Base-by-base conservation (phyloP, 1,140 invertebrate genomes). In the Atta cephalotes region DNA sequence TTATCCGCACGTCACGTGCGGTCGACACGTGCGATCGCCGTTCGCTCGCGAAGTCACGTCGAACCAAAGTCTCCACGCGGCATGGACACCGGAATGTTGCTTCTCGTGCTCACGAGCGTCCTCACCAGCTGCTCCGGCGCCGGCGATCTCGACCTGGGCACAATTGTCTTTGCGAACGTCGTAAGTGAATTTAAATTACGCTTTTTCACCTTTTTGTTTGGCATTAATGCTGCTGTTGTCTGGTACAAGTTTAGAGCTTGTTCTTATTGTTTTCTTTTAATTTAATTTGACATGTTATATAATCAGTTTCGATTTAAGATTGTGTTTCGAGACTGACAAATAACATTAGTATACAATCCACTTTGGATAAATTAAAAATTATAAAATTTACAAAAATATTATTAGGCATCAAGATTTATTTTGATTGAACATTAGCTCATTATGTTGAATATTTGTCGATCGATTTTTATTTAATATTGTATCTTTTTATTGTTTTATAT, bases 111-210 rank as follows among this genome's bases (percentile, higher is more conserved):
- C 14, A 3, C 65, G 9, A 66, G 56, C 28, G 5, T 68, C 84
- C 18, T 84, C 31, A 12, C 86, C 10, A 82, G 56, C n/a, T 71
- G 84, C 18, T 90, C 66, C 35, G 51, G 62, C 49, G 71, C 68
- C 65, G 70, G 86, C 6, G 65, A 91, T 31, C 70, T 76, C 35
- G 81, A 92, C 78, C 58, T 93, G 7, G 93, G 93, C 80, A 90
- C 66, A 58, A 65, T 94, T 14, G 70, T 94, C 76, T 94, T 94
- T 51, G 92, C 93, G 10, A 93, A 92, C 87, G 25, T 94, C 18
- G 94, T 94, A 87, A 21, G 76, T 25, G 63, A 28, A n/a, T 28
- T 25, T 10, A n/a, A 4, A 28, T 79, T n/a, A 53, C 21, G 21
- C 28, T 28, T 28, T 63, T n/a, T 3, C n/a, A 3, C n/a, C n/a